Evolutionary conservation across 2,888 invertebrate genomes (phyloP), one percentile per base, ranked within the genome.

Genomic region (Napeogenes inachia): DNA sequence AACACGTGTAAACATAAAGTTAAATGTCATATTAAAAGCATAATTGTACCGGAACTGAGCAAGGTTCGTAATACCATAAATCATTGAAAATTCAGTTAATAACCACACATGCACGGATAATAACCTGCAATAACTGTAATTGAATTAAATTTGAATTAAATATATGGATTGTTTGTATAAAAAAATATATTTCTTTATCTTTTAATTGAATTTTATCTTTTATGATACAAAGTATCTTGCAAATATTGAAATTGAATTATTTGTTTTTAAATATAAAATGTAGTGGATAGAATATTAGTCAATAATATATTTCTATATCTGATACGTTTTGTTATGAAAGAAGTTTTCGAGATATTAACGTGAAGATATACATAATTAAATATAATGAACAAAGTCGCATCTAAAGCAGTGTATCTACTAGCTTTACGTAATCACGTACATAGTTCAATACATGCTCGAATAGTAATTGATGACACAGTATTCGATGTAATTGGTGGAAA

Each of bases 81-180:
- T n/a, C 47, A 50, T 50, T 50, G 30, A 50, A 10, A 50, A 50
- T 50, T 50, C 30, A 12, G 50, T 50, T 30, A 50, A 50, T 30
- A 10, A 6, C 2, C 2, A 4, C 12, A 30, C 50, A 50, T 50
- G 50, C 50, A 50, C 50, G 50, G 30, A 6, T 6, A 47, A 13
- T 47, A 13, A 50, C 50, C 50, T 50, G 30, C 13, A 10, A 30
- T 30, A 10, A 50, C 30, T 50, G 30, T 10, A 50, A 50, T n/a
- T 30, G 30, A 30, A 21, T 21, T 50, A 50, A 50, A 21, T 12
- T 4, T 35, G 35, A 35, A 35, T 35, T 35, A 35, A 5, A 35
- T 50, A 12, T 12, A 10, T 50, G 21, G n/a, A 12, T 30, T 50
- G 10, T 50, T 50, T 21, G 30, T 50, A 0, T 50, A 8, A 21